Conservation (phyloP, 2,797 vertebrate genomes). For the Champsocephalus esox region DNA sequence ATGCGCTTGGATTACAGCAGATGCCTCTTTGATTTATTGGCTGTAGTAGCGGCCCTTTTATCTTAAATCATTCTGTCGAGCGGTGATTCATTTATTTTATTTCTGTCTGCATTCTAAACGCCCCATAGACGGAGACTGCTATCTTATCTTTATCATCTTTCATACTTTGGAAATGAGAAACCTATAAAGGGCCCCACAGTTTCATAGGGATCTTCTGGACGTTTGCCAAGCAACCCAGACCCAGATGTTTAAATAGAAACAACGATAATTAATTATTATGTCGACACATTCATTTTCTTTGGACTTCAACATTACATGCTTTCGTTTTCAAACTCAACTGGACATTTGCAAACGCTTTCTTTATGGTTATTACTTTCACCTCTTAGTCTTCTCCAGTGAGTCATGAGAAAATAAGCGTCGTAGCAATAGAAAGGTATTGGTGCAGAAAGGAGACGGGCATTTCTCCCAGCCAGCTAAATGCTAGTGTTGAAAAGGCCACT, state of each 20-base stretch:
- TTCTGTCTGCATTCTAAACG: slow-evolving; percentile 71
- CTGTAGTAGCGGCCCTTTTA: slow-evolving; percentile 56
- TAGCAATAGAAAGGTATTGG: slow-evolving; percentile 60
- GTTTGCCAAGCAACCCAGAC: slow-evolving; percentile 56
- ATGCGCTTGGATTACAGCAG: slow-evolving; percentile 75
- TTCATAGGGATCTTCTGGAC: slow-evolving; percentile 59
- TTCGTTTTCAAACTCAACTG: slow-evolving; percentile 22
- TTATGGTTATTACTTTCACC: slow-evolving; percentile 44
- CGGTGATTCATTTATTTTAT: slow-evolving; percentile 77
- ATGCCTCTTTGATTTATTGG: slow-evolving; percentile 75
- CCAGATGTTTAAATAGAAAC: slow-evolving; percentile 59
- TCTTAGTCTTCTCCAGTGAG: slow-evolving; percentile 41
- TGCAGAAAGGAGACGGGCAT: slow-evolving; percentile 62
- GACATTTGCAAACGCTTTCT: slow-evolving; percentile 14
- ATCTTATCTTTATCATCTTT: slow-evolving; percentile 73
- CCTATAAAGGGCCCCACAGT: slow-evolving; percentile 50
- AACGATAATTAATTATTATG: slow-evolving; percentile 40
- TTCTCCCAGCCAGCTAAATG: slow-evolving; percentile 69
- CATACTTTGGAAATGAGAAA: slow-evolving; percentile 74
- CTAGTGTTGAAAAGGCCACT: slow-evolving; percentile 66
- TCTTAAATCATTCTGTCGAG: slow-evolving; percentile 73
- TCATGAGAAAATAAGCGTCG: slow-evolving; percentile 49
- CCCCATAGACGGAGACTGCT: slow-evolving; percentile 61
- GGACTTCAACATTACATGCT: not conserved
- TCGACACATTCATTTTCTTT: slow-evolving; percentile 19